Evolutionary conservation across 1,140 invertebrate genomes (phyloP).

Genomic region (Drosophila insularis): DNA sequence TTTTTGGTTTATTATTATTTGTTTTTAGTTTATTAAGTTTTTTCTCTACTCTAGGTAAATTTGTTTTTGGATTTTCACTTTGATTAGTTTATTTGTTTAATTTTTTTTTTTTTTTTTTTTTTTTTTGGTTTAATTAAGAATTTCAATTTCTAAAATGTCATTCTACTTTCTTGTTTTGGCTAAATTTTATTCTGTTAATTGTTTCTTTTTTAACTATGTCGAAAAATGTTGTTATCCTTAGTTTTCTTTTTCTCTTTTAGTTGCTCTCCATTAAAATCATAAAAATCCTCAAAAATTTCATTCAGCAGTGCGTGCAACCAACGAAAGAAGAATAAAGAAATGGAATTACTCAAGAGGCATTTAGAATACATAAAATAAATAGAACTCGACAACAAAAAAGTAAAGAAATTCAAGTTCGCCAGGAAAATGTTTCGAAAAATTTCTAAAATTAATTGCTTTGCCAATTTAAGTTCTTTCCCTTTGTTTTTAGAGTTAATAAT

Average conservation of each 20-base stretch:
- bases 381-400: too few species aligned
- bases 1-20: neutral
- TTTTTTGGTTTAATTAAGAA: constrained; percentile 31
- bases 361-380: too few species aligned
- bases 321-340: neutral
- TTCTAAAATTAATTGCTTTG: too few species aligned
- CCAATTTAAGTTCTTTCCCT: too few species aligned
- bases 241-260: neutral
- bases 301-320: neutral
- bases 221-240: constrained; percentile 1
- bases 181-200: constrained; percentile 42
- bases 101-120: constrained; percentile 45
- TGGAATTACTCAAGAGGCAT: too few species aligned
- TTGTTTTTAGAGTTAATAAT: too few species aligned
- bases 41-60: constrained; percentile 8
- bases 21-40: constrained; percentile 1
- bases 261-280: neutral
- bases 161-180: constrained; percentile 50
- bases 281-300: neutral
- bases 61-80: constrained; percentile 37
- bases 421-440: too few species aligned
- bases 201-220: constrained; percentile 24
- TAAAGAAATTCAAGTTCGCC: too few species aligned
- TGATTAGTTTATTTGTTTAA: constrained; percentile 42
- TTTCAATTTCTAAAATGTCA: constrained; percentile 35